Evolutionary conservation across 2,888 invertebrate species (phyloP).

Genomic region (Epicampocera succincta): DNA sequence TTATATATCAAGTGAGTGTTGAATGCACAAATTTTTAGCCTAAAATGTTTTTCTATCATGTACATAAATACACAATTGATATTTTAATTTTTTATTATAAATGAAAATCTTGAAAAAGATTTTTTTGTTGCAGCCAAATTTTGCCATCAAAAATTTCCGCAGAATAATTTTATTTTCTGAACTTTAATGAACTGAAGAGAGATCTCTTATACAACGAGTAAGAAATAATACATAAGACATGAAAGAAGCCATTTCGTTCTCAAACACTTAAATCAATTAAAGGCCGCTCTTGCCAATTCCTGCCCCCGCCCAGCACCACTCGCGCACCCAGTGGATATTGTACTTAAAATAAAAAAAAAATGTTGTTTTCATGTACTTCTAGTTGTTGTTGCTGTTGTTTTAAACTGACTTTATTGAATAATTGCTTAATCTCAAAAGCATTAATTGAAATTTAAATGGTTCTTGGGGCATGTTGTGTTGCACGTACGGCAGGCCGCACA

Average conservation of each 20-base stretch:
- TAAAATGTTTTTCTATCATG: too few relatives aligned
- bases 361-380: not conserved
- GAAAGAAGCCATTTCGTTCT: conserved; percentile 5
- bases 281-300: not conserved
- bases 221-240: not conserved
- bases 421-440: conserved; percentile 64
- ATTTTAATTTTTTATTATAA: too few relatives aligned
- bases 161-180: not conserved
- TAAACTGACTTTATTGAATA: conserved; percentile 51
- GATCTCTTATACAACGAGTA: conserved; percentile 20
- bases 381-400: conserved; percentile 41
- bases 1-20: too few relatives aligned
- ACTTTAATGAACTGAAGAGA: conserved; percentile 51
- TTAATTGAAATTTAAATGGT: conserved; percentile 69
- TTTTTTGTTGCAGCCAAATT: not conserved
- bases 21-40: too few relatives aligned
- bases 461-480: conserved; percentile 8
- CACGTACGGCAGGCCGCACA: not conserved
- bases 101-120: too few relatives aligned
- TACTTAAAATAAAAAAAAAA: not conserved
- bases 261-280: conserved; percentile 60
- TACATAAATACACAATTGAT: too few relatives aligned
- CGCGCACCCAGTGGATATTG: not conserved
- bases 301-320: not conserved
- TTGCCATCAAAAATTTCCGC: conserved; percentile 6